Conservation (phyloP, 2,797 vertebrate species). For the Psittacula derbiana region DNA sequence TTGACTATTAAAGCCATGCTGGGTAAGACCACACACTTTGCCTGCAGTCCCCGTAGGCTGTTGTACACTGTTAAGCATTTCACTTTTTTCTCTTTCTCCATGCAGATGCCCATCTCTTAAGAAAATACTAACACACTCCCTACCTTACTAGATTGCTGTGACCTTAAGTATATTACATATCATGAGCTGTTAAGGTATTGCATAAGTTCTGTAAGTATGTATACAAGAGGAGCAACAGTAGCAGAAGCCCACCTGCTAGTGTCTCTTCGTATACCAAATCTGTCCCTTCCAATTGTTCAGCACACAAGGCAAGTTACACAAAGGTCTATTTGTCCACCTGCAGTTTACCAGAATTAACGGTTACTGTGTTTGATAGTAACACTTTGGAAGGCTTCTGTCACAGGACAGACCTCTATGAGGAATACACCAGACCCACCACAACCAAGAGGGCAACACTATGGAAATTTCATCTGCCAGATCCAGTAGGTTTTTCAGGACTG, state of each 20-base stretch:
- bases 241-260: not conserved
- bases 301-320: not conserved
- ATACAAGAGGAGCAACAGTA: not conserved
- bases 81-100: not conserved
- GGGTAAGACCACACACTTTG: conserved; percentile 44
- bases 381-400: not conserved
- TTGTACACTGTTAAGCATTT: not conserved
- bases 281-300: not conserved
- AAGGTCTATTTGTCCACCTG: not conserved
- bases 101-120: not conserved
- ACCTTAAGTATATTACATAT: not conserved
- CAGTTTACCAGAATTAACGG: not conserved
- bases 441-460: not conserved
- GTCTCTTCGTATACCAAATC: not conserved
- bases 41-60: not conserved
- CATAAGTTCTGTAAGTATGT: not conserved
- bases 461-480: not conserved
- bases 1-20: not conserved
- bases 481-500: not conserved
- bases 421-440: not conserved
- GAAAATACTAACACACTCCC: not conserved
- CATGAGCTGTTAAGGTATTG: not conserved
- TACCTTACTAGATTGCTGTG: not conserved
- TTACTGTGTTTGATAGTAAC: not conserved
- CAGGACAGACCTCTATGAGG: not conserved